phyloP scores from a whole-genome alignment of 2,113 vertebrate genomes.

The Egretta garzetta region DNA sequence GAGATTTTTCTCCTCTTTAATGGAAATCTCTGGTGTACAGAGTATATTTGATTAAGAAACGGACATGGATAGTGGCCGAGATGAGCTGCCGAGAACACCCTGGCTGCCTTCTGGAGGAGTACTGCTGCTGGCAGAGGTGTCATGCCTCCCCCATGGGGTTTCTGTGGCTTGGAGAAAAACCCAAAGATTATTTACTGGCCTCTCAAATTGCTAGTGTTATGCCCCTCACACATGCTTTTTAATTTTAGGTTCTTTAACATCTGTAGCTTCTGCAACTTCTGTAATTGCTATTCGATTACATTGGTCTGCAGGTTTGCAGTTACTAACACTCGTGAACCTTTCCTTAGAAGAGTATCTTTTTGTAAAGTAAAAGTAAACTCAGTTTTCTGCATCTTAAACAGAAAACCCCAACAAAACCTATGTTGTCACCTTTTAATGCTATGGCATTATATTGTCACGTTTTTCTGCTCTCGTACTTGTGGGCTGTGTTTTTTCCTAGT shows the following conservation, averaged over 20 bases:
- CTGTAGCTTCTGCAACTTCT: background rate
- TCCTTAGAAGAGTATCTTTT: background rate
- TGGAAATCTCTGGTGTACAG: background rate
- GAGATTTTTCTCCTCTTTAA: background rate
- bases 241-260: background rate
- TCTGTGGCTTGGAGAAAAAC: background rate
- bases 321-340: background rate
- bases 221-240: background rate
- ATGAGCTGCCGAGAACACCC: background rate
- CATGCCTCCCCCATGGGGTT: rapidly evolving
- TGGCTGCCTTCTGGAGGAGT: background rate
- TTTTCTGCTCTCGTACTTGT: background rate
- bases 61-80: background rate
- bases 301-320: background rate
- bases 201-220: background rate
- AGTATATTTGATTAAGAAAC: background rate
- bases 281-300: background rate
- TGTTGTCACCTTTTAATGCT: background rate
- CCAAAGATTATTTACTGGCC: background rate
- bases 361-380: background rate
- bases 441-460: background rate
- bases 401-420: background rate
- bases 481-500: background rate
- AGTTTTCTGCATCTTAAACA: background rate
- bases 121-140: background rate